Percentiles rank a stretch among this genome's conserved stretches.
These are phyloP conservation scores for Melanchra persicariae DNA, from an alignment of 2,888 invertebrate species.

Conservation along the genomic window DNA sequence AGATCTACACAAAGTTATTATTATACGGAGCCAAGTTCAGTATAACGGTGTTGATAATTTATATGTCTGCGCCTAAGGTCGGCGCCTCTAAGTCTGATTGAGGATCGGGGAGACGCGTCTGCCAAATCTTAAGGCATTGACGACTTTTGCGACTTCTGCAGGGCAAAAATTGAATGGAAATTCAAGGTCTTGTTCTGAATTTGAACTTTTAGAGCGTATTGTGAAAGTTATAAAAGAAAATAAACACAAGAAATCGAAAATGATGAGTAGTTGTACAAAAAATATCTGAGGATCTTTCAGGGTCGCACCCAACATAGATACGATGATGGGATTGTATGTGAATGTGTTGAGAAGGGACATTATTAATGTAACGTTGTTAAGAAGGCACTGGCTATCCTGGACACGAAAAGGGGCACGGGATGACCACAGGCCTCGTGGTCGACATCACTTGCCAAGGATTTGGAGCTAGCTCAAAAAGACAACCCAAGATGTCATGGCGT, in stretches of 20 bases:
- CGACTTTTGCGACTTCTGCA: constrained; percentile 20
- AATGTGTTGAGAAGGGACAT: too few species aligned
- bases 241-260: neutral
- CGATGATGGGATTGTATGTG: too few species aligned
- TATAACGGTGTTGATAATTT: constrained; percentile 50
- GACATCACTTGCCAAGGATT: too few species aligned
- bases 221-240: too few species aligned
- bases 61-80: constrained; percentile 36
- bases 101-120: constrained; percentile 25
- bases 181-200: neutral
- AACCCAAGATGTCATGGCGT: too few species aligned
- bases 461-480: too few species aligned
- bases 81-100: constrained; percentile 61
- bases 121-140: constrained; percentile 53
- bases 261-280: neutral
- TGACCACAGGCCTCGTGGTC: too few species aligned
- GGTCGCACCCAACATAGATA: too few species aligned
- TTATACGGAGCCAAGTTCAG: constrained; percentile 56
- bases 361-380: too few species aligned
- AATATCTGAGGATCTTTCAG: too few species aligned
- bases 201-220: neutral
- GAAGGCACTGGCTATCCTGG: too few species aligned
- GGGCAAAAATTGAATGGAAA: neutral
- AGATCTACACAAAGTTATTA: constrained; percentile 41
- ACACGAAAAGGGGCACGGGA: too few species aligned